phyloP scores from a whole-genome alignment of 2,888 invertebrate species.

The Listrodromus nycthemerus region DNA sequence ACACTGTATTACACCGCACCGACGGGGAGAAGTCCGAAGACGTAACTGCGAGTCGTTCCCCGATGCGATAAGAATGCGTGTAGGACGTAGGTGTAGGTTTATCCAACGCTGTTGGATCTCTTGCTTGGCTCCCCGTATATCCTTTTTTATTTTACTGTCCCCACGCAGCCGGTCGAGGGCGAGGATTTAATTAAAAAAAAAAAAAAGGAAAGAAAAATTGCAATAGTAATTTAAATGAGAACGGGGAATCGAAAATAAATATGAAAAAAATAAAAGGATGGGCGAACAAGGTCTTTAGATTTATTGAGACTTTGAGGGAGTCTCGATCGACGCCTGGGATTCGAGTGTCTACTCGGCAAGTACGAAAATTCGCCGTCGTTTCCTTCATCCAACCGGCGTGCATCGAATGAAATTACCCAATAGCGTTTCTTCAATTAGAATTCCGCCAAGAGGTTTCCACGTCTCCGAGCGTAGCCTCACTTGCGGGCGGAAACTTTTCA shows the following conservation, averaged over 20 bases:
- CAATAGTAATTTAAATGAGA: slow-evolving; percentile 17
- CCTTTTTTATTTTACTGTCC: slow-evolving; percentile 11
- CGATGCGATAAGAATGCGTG: slow-evolving; percentile 37
- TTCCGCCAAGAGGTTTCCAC: slow-evolving; percentile 13
- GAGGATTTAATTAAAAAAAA: slow-evolving; percentile 18
- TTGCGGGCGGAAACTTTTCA: not conserved
- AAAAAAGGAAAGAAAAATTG: slow-evolving; percentile 2
- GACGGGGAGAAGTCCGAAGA: not conserved
- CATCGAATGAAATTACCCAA: not conserved
- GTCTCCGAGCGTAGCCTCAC: not conserved
- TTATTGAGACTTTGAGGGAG: too few relatives aligned
- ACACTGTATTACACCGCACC: slow-evolving; percentile 1
- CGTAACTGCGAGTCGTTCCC: slow-evolving; percentile 30
- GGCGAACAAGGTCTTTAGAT: too few relatives aligned
- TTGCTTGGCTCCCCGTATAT: not conserved
- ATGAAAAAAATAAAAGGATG: too few relatives aligned
- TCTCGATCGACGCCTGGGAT: too few relatives aligned
- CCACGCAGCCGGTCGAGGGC: not conserved
- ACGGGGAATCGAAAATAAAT: not conserved
- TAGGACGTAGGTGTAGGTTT: slow-evolving; percentile 3
- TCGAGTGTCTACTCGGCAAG: too few relatives aligned
- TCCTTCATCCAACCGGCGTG: too few relatives aligned
- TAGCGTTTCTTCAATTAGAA: slow-evolving; percentile 32
- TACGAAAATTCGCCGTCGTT: too few relatives aligned
- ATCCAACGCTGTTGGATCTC: not conserved